These are phyloP conservation scores for Meiosimyza decipiens DNA, from an alignment of 2,888 invertebrate genomes.

Conservation along the genomic window DNA sequence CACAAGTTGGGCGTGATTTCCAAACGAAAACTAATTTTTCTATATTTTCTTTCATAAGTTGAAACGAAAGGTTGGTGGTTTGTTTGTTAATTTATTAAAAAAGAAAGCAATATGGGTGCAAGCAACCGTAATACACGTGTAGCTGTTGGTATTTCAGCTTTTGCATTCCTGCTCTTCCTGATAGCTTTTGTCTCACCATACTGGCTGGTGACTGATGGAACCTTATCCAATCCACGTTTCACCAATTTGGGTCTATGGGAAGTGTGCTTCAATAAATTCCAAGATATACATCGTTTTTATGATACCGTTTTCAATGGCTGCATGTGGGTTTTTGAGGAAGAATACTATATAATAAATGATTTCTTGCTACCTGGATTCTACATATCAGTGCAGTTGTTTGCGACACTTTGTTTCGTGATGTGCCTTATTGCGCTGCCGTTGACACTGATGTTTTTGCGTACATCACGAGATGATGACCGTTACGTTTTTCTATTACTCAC, in stretches of 20 bases:
- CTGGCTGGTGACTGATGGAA: conserved; percentile 88
- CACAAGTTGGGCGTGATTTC: conserved; percentile 47
- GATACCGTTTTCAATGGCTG: conserved; percentile 87
- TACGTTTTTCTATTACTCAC: conserved; percentile 80
- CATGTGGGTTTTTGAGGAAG: conserved; percentile 98
- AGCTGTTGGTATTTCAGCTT: conserved; percentile 74
- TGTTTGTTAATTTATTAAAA: too few relatives aligned
- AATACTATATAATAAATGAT: conserved; percentile 93
- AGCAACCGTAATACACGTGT: conserved; percentile 63
- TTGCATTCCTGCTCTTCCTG: conserved; percentile 78
- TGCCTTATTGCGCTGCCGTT: conserved; percentile 81
- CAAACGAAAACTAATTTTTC: too few relatives aligned
- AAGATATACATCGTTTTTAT: conserved; percentile 87
- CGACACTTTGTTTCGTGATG: conserved; percentile 86
- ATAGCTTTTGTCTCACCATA: conserved; percentile 88
- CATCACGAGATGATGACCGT: conserved; percentile 80
- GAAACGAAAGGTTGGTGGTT: too few relatives aligned
- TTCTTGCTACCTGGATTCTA: conserved; percentile 92
- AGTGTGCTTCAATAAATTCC: conserved; percentile 89
- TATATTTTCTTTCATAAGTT: too few relatives aligned
- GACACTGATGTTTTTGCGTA: conserved; percentile 78
- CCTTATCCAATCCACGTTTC: conserved; percentile 81
- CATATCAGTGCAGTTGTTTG: conserved; percentile 93
- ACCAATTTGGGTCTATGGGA: conserved; percentile 92
- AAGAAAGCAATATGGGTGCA: conserved; percentile 58